Percentiles rank a stretch among this genome's conserved stretches.
phyloP scores from a whole-genome alignment of 2,888 invertebrate species.

The Merodon equestris region DNA sequence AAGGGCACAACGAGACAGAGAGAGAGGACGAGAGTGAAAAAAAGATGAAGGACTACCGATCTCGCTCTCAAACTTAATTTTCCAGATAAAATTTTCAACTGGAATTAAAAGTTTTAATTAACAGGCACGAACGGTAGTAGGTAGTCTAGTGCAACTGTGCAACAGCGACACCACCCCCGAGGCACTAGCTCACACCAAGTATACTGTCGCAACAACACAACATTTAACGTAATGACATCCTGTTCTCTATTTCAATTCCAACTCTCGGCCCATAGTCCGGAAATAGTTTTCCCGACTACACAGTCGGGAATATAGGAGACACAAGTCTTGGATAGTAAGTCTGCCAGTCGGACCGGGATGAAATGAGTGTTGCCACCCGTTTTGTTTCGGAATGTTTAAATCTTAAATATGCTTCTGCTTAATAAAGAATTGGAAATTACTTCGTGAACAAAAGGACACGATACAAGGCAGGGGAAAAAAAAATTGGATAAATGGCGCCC shows the following conservation, averaged over 20 bases:
- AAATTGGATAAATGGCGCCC: slow-evolving; percentile 48
- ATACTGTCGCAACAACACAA: slow-evolving; percentile 60
- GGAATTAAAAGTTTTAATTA: slow-evolving; percentile 71
- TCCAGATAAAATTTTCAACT: slow-evolving; percentile 70
- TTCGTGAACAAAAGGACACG: slow-evolving; percentile 18
- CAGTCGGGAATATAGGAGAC: slow-evolving; percentile 1
- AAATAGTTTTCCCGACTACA: slow-evolving; percentile 62
- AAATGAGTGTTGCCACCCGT: slow-evolving; percentile 65
- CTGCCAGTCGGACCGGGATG: slow-evolving; percentile 29
- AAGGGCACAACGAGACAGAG: too few relatives aligned
- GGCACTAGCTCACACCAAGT: neutral
- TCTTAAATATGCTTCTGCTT: slow-evolving; percentile 64
- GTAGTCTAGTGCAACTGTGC: slow-evolving; percentile 6
- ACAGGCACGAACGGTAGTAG: slow-evolving; percentile 60
- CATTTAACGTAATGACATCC: slow-evolving; percentile 70
- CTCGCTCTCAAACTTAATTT: slow-evolving; percentile 62
- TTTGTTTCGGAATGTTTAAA: slow-evolving; percentile 57
- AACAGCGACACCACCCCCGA: slow-evolving; percentile 1
- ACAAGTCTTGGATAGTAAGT: neutral
- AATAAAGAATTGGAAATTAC: slow-evolving; percentile 63
- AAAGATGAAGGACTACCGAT: slow-evolving; percentile 14
- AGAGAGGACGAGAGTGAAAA: slow-evolving; percentile 13
- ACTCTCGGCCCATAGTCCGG: slow-evolving; percentile 49
- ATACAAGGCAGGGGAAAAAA: slow-evolving; percentile 1
- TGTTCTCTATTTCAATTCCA: slow-evolving; percentile 68